These are phyloP conservation scores for Osmerus eperlanus DNA, from an alignment of 2,113 vertebrate species.

Conservation along the genomic window DNA sequence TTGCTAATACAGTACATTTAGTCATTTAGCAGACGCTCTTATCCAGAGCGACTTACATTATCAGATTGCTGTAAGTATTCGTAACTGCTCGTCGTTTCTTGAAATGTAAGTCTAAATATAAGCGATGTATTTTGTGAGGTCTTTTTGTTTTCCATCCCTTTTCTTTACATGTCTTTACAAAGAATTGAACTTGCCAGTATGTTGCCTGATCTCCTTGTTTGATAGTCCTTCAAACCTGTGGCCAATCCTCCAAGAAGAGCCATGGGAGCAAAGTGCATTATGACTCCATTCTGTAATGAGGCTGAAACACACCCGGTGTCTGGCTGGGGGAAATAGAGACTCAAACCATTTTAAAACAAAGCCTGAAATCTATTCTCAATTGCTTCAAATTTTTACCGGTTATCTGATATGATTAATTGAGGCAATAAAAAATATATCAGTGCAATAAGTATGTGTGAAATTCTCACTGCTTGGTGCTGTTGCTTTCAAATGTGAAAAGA, in stretches of 20 bases:
- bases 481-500: slow-evolving; percentile 60
- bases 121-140: slow-evolving; percentile 40
- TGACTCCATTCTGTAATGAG: slow-evolving; percentile 36
- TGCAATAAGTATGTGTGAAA: slow-evolving; percentile 52
- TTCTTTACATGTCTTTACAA: slow-evolving; percentile 34
- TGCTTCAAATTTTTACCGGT: slow-evolving; percentile 35
- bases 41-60: no score
- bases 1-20: no score
- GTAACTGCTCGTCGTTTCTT: no score
- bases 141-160: slow-evolving; percentile 41
- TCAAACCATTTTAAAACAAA: slow-evolving; percentile 20
- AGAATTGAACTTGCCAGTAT: slow-evolving; percentile 36
- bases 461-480: slow-evolving; percentile 42
- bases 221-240: slow-evolving; percentile 43
- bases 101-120: background rate
- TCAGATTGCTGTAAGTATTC: no score
- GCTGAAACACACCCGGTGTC: slow-evolving; percentile 8
- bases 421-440: slow-evolving; percentile 49
- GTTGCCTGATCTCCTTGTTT: slow-evolving; percentile 61
- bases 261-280: background rate
- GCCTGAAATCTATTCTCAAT: slow-evolving; percentile 16
- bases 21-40: no score
- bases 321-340: slow-evolving; percentile 2
- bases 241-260: slow-evolving; percentile 11
- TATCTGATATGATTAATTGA: slow-evolving; percentile 60